These are phyloP conservation scores for Enteromius trimaculatus DNA, from an alignment of 2,797 vertebrate species.

Conservation along the genomic window DNA sequence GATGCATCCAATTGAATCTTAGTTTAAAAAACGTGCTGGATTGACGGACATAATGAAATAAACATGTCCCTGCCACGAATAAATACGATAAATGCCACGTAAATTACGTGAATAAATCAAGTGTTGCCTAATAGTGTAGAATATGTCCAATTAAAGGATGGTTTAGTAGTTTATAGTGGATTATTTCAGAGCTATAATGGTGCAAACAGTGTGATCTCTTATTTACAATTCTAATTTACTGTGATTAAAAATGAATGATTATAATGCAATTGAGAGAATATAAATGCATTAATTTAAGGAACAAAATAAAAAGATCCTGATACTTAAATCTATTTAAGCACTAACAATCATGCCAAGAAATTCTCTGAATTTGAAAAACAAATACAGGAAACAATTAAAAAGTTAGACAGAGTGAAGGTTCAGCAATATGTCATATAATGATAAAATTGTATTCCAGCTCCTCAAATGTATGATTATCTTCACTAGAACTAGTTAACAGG, in stretches of 20 bases:
- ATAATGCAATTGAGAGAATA: background rate
- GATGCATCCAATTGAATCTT: no score
- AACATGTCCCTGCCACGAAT: no score
- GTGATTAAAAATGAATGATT: background rate
- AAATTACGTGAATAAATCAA: background rate
- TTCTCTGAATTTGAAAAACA: background rate
- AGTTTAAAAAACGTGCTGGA: no score
- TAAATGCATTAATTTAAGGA: background rate
- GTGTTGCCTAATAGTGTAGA: background rate
- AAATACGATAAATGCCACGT: no score
- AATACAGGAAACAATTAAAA: background rate
- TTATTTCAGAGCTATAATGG: background rate
- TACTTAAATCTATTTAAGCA: background rate
- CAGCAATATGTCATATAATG: background rate
- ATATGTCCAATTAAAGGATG: background rate
- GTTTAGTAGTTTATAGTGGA: background rate
- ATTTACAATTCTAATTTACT: background rate
- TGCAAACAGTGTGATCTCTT: background rate
- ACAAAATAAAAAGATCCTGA: background rate
- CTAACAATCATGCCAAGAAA: background rate
- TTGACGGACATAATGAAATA: no score
- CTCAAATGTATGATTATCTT: background rate
- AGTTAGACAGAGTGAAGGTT: background rate
- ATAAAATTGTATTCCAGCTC: background rate
- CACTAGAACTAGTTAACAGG: background rate